A percentile compares a stretch with the other conserved stretches of the same genome.
Evolutionary conservation across 1,140 invertebrate species (phyloP).

Genomic region (Drepana arcuata): DNA sequence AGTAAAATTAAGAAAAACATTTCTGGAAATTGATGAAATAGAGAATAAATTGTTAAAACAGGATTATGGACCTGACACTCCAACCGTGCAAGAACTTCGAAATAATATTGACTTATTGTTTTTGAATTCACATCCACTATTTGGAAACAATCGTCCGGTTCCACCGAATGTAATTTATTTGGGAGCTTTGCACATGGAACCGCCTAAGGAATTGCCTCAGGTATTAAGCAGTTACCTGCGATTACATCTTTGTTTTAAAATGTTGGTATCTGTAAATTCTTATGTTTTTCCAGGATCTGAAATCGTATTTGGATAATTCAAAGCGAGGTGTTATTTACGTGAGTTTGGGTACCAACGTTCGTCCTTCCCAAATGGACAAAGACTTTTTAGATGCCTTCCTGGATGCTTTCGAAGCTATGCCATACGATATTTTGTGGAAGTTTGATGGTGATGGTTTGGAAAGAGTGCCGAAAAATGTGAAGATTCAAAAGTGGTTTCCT

Average conservation of each 20-base stretch:
- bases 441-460: slow-evolving; percentile 39
- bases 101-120: slow-evolving; percentile 31
- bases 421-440: slow-evolving; percentile 57
- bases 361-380: slow-evolving; percentile 4
- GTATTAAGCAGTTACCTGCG: too few species aligned
- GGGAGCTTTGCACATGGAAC: slow-evolving; percentile 18
- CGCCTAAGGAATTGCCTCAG: slow-evolving; percentile 18
- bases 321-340: slow-evolving; percentile 27
- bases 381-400: slow-evolving; percentile 13
- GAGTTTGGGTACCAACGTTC: slow-evolving; percentile 39
- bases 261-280: too few species aligned
- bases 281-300: slow-evolving; percentile 22
- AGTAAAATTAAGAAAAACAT: slow-evolving; percentile 5
- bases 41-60: slow-evolving; percentile 17
- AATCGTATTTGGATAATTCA: slow-evolving; percentile 22
- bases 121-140: slow-evolving; percentile 29
- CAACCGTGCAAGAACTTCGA: slow-evolving; percentile 20
- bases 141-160: slow-evolving; percentile 17
- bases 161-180: slow-evolving; percentile 20
- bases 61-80: slow-evolving; percentile 27
- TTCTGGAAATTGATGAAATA: slow-evolving; percentile 1
- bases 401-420: slow-evolving; percentile 45
- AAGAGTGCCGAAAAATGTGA: slow-evolving; percentile 64
- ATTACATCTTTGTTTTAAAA: too few species aligned
- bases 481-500: slow-evolving; percentile 73